phyloP scores from a whole-genome alignment of 2,113 vertebrate species.

The Antigone vipio region DNA sequence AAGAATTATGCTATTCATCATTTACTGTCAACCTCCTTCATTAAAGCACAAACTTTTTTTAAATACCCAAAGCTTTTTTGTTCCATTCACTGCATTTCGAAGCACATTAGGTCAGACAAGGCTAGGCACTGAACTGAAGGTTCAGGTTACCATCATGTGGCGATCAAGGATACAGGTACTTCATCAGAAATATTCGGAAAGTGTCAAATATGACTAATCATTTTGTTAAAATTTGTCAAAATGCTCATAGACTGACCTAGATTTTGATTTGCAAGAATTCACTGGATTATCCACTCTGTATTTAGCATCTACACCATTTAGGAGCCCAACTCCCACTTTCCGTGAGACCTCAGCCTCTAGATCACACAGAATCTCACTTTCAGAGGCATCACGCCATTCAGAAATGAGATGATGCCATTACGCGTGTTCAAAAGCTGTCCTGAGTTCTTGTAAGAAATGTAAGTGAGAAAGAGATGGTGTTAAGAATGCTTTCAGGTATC shows the following conservation, averaged over 20 bases:
- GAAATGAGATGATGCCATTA: background rate
- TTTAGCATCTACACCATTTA: background rate
- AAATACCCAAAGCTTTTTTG: background rate
- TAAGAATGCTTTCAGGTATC: background rate
- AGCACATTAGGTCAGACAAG: background rate
- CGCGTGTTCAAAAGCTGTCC: background rate
- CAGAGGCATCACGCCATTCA: fast-evolving
- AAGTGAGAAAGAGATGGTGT: background rate
- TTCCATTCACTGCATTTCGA: background rate
- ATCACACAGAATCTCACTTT: background rate
- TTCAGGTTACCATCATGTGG: background rate
- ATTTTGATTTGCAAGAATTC: background rate
- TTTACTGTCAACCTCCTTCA: background rate
- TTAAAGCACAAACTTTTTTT: background rate
- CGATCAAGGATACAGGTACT: background rate
- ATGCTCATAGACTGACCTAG: background rate
- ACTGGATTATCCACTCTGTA: background rate
- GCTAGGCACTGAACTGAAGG: background rate
- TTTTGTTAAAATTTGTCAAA: background rate
- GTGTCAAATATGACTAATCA: background rate
- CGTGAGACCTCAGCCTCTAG: background rate
- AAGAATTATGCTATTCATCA: background rate
- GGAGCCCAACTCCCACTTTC: background rate
- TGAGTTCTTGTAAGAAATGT: background rate
- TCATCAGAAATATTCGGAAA: background rate